These are phyloP conservation scores for Chionodraco myersi DNA, from an alignment of 2,113 vertebrate species.

Conservation along the genomic window DNA sequence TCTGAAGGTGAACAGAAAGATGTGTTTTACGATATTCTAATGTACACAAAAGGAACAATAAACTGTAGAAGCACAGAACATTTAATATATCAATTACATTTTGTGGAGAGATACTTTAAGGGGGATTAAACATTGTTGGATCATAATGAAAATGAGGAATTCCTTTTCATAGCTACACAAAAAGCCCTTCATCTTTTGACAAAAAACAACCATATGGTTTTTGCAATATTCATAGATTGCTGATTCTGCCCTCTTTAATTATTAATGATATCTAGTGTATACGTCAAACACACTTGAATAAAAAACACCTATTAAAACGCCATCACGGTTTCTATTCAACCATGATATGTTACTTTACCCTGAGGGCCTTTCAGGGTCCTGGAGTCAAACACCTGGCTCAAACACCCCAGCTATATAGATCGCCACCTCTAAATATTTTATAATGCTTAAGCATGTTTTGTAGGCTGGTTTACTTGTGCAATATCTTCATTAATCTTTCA, in stretches of 20 bases:
- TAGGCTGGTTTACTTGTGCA: constrained; percentile 63
- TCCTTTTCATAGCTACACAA: background rate
- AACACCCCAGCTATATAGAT: constrained; percentile 56
- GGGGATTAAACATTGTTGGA: constrained; percentile 12
- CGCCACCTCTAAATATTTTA: constrained; percentile 75
- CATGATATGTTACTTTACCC: constrained; percentile 25
- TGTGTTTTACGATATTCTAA: constrained; percentile 11
- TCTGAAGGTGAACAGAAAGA: background rate
- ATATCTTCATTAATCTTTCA: constrained; percentile 78
- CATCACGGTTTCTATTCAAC: constrained; percentile 30
- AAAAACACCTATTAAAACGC: constrained; percentile 9
- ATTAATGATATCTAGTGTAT: background rate
- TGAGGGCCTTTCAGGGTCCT: constrained; percentile 34
- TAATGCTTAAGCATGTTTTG: constrained; percentile 69
- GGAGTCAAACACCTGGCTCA: constrained; percentile 51
- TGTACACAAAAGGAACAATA: constrained; percentile 20
- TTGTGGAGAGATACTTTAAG: constrained; percentile 4
- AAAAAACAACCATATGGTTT: background rate
- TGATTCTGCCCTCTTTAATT: background rate
- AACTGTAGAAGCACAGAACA: background rate
- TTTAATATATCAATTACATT: constrained; percentile 26
- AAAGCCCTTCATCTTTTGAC: constrained; percentile 1
- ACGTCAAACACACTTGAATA: background rate
- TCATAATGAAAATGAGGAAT: constrained; percentile 24
- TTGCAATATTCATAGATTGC: constrained; percentile 1